Base-by-base conservation (phyloP, 2,797 vertebrate species). In the Gambelia wislizenii region DNA sequence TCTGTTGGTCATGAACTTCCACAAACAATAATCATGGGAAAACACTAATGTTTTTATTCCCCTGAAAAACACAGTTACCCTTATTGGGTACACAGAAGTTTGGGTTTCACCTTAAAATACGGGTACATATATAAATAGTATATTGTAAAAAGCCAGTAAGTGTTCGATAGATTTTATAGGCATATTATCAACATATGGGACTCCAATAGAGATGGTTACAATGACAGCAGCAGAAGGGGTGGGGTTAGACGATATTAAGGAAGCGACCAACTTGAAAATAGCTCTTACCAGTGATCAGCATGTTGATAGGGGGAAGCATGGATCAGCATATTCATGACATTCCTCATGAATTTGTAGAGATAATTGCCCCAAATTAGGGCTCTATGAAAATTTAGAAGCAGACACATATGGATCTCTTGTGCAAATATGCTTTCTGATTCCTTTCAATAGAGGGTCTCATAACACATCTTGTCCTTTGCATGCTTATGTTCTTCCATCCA, bases 51-150 rank as follows among this genome's bases (percentile, higher is more conserved):
- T 85, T 88, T 89, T 79, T 42, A 87, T 87, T 89, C 0, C n/a
- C 64, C 84, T 85, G 87, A 16, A 1, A 2, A 39, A 77, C 1
- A 42, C 7, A 92, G 76, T 86, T 67, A 1, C 59, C 0, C 83
- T 85, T 72, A 85, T 56, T 74, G 84, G 77, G 44, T 77, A 64
- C 79, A 69, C 2, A 27, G 49, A 80, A 64, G 10, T 87, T 39
- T 74, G 88, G 85, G 84, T 78, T 82, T 83, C 84, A 67, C 74
- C 52, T 25, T 6, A 54, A 5, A 10, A 54, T 89, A 79, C 52
- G 92, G 91, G n/a, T 89, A 90, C 91, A 47, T 92, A 92, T 83
- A 83, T 89, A 47, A 70, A 69, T 89, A 89, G 89, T 83, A 89
- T 89, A 89, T 69, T 86, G 70, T 86, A 89, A 89, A 89, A 85